These are phyloP conservation scores for Dorcus parallelipipedus DNA, from an alignment of 2,888 invertebrate genomes.

Conservation along the genomic window DNA sequence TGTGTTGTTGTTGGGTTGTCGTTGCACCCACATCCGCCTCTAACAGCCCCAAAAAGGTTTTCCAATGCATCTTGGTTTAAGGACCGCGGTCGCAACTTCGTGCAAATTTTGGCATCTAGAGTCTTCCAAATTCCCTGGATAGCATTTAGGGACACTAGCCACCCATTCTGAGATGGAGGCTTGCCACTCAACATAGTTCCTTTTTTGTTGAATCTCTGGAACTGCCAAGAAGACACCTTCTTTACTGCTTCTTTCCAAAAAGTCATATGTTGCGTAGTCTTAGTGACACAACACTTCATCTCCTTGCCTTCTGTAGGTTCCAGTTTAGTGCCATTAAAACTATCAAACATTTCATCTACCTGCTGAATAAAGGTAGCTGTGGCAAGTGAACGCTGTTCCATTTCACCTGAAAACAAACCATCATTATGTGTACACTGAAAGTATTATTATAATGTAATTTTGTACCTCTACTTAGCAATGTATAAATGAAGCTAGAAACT, in stretches of 20 bases:
- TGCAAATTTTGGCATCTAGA: not conserved
- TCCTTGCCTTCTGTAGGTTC: constrained; percentile 16
- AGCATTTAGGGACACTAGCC: not conserved
- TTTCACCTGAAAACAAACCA: constrained; percentile 3
- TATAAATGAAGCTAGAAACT: not conserved
- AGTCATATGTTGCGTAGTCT: constrained; percentile 13
- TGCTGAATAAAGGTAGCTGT: constrained; percentile 23
- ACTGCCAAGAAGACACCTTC: constrained; percentile 9
- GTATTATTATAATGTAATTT: not conserved
- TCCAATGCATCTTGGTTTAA: constrained; percentile 26
- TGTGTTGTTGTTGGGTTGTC: constrained; percentile 22
- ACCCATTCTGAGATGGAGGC: too few species aligned
- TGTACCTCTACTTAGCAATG: constrained; percentile 1
- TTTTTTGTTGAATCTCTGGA: not conserved
- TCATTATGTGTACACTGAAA: not conserved
- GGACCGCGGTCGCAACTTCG: constrained; percentile 9
- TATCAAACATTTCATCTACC: constrained; percentile 29
- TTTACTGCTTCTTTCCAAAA: constrained; percentile 18
- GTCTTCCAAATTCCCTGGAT: not conserved
- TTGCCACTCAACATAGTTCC: too few species aligned
- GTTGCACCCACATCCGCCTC: constrained; percentile 18
- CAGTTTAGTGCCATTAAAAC: constrained; percentile 21
- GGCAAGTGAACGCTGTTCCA: constrained; percentile 17
- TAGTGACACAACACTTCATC: constrained; percentile 11
- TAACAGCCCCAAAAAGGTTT: constrained; percentile 22